These are phyloP conservation scores for Drosophila algonquin DNA, from an alignment of 2,888 invertebrate genomes.

Conservation along the genomic window DNA sequence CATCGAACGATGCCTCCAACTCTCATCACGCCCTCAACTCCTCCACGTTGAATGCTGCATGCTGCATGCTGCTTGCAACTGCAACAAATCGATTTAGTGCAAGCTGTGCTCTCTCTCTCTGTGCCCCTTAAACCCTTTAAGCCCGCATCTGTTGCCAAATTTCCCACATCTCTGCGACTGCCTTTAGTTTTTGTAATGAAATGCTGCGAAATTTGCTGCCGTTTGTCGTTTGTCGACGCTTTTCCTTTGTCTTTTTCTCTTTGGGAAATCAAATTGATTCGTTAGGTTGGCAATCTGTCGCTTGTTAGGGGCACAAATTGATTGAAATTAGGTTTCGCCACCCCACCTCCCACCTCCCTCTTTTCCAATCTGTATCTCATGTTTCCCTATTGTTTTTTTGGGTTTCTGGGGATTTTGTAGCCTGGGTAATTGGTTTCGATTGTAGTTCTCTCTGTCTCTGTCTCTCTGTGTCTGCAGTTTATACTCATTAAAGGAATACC, in stretches of 20 bases:
- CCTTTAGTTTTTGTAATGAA: slow-evolving; percentile 60
- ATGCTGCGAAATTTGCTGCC: slow-evolving; percentile 57
- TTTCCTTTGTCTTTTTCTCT: slow-evolving; percentile 43
- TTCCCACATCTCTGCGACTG: slow-evolving; percentile 41
- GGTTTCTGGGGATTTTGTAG: slow-evolving; percentile 9
- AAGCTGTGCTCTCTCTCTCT: neutral
- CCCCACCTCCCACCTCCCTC: neutral
- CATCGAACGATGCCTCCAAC: neutral
- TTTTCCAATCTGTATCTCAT: neutral
- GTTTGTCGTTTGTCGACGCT: slow-evolving; percentile 20
- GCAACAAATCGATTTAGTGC: slow-evolving; percentile 57
- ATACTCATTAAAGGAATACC: slow-evolving; percentile 43
- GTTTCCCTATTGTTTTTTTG: neutral
- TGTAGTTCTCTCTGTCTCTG: neutral
- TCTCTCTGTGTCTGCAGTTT: slow-evolving; percentile 21
- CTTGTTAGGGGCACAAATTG: slow-evolving; percentile 70
- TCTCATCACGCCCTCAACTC: slow-evolving; percentile 14
- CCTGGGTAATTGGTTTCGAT: slow-evolving; percentile 32
- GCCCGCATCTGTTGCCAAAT: slow-evolving; percentile 29
- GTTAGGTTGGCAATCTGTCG: slow-evolving; percentile 70
- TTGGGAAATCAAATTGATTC: slow-evolving; percentile 63
- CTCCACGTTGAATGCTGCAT: too few relatives aligned
- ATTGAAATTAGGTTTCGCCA: slow-evolving; percentile 67
- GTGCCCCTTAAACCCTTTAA: slow-evolving; percentile 6
- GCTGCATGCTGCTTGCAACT: slow-evolving; percentile 25